Evolutionary conservation across 2,113 vertebrate species (phyloP), one percentile per base, ranked within the genome.

Genomic region (Scartelaos histophorus): DNA sequence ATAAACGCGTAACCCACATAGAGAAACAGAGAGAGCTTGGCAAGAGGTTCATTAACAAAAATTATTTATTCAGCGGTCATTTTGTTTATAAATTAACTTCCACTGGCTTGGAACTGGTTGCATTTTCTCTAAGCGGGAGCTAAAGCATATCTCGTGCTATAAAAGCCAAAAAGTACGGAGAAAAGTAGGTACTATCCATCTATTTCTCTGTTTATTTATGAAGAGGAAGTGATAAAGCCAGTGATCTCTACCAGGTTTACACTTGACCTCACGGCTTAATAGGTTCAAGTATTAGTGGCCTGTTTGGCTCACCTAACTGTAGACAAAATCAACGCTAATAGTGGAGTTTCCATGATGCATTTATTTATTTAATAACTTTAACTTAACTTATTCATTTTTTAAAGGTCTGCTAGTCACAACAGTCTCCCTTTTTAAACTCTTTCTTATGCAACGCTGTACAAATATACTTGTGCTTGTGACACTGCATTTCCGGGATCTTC

Each of bases 1-100:
- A 89, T 81, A 85, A 87, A 92, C 85, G 87, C 75, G 70, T 90
- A 88, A 92, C 88, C 87, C 82, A 91, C 76, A 87, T 86, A 85
- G 76, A 82, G 70, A 46, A 69, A 16, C 21, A 67, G 65, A 61
- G 67, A 53, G 70, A 22, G 66, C 13, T 43, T 16, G 38, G 19
- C 77, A 53, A 77, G 6, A 35, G 24, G 84, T 66, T 66, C 65
- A 66, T 78, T 70, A 70, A 71, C 51, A 45, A 46, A 70, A 43
- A 70, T 54, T 34, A 70, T 49, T 76, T 67, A 17, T 22, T 66
- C 45, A 16, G 49, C 38, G 51, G 58, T 78, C 51, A 67, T 56
- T 72, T 53, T 61, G 73, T 29, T 13, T 64, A 21, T 56, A 66
- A 75, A 78, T 75, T 49, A 74, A 70, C 2, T n/a, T 21, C n/a